phyloP scores from a whole-genome alignment of 2,797 vertebrate species.

The Orientallactaga sibirica region DNA sequence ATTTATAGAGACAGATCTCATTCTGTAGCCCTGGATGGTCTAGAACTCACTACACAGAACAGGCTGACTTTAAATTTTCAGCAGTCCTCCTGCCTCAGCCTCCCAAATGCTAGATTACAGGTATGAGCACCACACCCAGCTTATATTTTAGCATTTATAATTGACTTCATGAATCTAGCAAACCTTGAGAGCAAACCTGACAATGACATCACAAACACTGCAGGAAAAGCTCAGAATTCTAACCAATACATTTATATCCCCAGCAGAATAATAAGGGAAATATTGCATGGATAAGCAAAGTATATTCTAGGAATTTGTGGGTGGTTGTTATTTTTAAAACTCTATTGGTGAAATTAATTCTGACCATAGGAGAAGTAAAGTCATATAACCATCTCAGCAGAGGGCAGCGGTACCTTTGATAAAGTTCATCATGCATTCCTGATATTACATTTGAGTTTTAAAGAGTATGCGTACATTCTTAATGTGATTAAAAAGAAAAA shows the following conservation, averaged over 20 bases:
- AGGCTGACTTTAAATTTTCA: neutral
- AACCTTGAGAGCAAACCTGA: neutral
- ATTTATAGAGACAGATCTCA: neutral
- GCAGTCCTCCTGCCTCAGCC: neutral
- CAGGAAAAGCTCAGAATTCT: neutral
- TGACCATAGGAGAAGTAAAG: neutral
- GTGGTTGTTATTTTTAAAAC: conserved; percentile 28
- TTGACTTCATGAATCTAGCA: conserved; percentile 37
- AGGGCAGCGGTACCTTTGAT: neutral
- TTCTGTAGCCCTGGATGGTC: neutral
- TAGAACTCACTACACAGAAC: no score
- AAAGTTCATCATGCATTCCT: conserved; percentile 49
- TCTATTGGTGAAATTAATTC: conserved; percentile 43
- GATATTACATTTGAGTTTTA: neutral
- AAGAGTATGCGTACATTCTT: neutral
- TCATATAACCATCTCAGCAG: neutral
- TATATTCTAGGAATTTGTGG: conserved; percentile 31
- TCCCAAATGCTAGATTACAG: neutral
- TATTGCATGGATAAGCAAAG: neutral
- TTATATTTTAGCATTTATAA: neutral
- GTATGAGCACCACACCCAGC: neutral
- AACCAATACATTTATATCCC: neutral
- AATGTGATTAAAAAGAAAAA: conserved; percentile 13
- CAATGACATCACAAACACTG: neutral
- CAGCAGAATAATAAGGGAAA: conserved; percentile 1